These are phyloP conservation scores for Cebus imitator DNA, from an alignment of 2,113 vertebrate genomes.

Conservation along the genomic window DNA sequence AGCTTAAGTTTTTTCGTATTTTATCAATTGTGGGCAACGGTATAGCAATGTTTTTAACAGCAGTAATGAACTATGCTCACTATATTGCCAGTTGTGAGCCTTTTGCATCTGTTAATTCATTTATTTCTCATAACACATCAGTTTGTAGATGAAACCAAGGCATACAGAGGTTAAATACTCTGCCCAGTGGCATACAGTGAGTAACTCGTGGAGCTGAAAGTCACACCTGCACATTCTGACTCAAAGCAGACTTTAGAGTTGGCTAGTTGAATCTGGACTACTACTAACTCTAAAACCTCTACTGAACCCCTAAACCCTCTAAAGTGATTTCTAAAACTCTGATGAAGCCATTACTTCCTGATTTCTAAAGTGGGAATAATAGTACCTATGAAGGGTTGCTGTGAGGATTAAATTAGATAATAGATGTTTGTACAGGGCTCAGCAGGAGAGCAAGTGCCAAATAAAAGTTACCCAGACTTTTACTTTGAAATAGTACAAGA, in stretches of 20 bases:
- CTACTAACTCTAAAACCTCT: neutral
- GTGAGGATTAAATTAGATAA: neutral
- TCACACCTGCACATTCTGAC: no score
- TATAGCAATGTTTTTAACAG: neutral
- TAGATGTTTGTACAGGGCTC: neutral
- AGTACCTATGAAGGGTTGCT: neutral
- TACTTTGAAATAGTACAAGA: neutral
- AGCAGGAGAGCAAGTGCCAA: neutral
- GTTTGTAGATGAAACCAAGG: neutral
- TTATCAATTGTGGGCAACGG: neutral
- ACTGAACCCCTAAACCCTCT: neutral
- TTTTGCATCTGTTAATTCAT: neutral
- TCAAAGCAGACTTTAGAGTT: neutral
- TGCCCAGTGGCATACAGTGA: neutral
- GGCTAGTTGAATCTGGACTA: neutral
- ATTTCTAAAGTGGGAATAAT: neutral
- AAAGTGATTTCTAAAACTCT: neutral
- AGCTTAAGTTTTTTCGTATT: neutral
- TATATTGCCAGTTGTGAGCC: neutral
- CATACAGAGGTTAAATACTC: neutral
- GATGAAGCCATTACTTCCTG: neutral
- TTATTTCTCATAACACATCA: neutral
- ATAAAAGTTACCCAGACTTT: neutral
- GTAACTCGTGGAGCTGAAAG: neutral
- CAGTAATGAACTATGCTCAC: neutral